phyloP scores from a whole-genome alignment of 2,797 vertebrate genomes.

The Pristis pectinata region DNA sequence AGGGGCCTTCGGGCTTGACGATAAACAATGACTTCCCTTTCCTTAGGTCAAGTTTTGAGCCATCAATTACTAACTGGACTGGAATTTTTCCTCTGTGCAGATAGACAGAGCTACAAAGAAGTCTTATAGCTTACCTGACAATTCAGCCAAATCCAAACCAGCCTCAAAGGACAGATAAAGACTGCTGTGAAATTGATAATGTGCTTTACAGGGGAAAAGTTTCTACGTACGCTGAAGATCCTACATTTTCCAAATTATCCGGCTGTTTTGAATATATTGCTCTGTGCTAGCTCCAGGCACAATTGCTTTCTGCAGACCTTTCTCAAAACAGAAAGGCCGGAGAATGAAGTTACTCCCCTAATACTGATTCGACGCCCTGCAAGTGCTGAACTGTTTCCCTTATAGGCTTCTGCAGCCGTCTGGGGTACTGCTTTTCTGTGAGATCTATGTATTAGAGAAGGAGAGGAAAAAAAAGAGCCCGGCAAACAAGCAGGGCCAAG shows the following conservation, averaged over 20 bases:
- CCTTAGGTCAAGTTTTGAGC: neutral
- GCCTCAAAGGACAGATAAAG: slow-evolving; percentile 30
- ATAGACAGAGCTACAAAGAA: slow-evolving; percentile 31
- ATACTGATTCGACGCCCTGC: neutral
- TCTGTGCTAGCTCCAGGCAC: neutral
- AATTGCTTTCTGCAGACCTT: neutral
- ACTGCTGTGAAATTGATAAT: slow-evolving; percentile 27
- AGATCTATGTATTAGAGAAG: slow-evolving; percentile 25
- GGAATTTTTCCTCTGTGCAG: neutral
- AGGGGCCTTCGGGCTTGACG: neutral
- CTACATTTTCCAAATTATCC: slow-evolving; percentile 18
- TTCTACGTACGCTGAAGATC: slow-evolving; percentile 2
- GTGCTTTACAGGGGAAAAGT: slow-evolving; percentile 5
- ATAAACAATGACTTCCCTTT: slow-evolving; percentile 31
- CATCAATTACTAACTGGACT: slow-evolving; percentile 17
- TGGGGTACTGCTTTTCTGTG: slow-evolving; percentile 13
- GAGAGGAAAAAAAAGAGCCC: neutral
- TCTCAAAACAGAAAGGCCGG: neutral
- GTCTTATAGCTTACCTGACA: slow-evolving; percentile 21
- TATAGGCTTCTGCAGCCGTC: slow-evolving; percentile 26
- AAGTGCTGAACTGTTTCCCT: slow-evolving; percentile 27
- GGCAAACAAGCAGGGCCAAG: slow-evolving; percentile 25
- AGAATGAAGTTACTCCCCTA: neutral
- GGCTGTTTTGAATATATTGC: slow-evolving; percentile 5
- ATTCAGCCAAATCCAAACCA: slow-evolving; percentile 32